These are phyloP conservation scores for Embiotoca jacksoni DNA, from an alignment of 2,113 vertebrate genomes.

Conservation along the genomic window DNA sequence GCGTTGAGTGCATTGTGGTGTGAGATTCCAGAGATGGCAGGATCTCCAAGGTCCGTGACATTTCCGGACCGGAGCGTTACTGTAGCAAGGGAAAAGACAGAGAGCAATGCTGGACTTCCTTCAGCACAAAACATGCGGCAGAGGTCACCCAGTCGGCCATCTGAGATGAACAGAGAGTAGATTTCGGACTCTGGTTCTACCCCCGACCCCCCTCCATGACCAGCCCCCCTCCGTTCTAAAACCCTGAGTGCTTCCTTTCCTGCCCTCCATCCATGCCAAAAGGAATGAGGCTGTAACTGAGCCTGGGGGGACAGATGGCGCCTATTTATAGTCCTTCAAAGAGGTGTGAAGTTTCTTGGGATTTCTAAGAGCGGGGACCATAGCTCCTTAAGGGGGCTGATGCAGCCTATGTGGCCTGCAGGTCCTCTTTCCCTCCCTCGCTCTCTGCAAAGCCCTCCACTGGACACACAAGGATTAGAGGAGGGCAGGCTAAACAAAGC, in stretches of 20 bases:
- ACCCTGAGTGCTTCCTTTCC: slow-evolving; percentile 63
- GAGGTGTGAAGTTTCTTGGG: slow-evolving; percentile 88
- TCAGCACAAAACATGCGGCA: slow-evolving; percentile 26
- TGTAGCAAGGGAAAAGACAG: slow-evolving; percentile 29
- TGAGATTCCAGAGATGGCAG: slow-evolving; percentile 56
- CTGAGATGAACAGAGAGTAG: slow-evolving; percentile 59
- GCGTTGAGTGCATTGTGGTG: slow-evolving; percentile 52
- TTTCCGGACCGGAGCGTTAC: slow-evolving; percentile 13
- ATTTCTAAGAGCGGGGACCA: slow-evolving; percentile 76
- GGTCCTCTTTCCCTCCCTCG: slow-evolving; percentile 42
- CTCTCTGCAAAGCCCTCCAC: slow-evolving; percentile 58
- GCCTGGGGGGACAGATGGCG: slow-evolving; percentile 84
- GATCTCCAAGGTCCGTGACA: slow-evolving; percentile 30
- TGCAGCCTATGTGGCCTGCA: slow-evolving; percentile 59
- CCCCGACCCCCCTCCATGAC: slow-evolving; percentile 11
- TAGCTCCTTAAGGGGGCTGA: slow-evolving; percentile 84
- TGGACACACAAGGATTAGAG: slow-evolving; percentile 69
- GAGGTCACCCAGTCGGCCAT: slow-evolving; percentile 54
- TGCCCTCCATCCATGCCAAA: slow-evolving; percentile 71
- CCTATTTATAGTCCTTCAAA: slow-evolving; percentile 83
- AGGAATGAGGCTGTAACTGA: slow-evolving; percentile 85
- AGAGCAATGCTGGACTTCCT: slow-evolving; percentile 32
- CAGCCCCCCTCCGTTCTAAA: slow-evolving; percentile 23
- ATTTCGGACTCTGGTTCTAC: slow-evolving; percentile 45
- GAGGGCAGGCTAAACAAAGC: slow-evolving; percentile 80